Evolutionary conservation across 2,888 invertebrate genomes (phyloP).

Genomic region (Pyrgus malvae): DNA sequence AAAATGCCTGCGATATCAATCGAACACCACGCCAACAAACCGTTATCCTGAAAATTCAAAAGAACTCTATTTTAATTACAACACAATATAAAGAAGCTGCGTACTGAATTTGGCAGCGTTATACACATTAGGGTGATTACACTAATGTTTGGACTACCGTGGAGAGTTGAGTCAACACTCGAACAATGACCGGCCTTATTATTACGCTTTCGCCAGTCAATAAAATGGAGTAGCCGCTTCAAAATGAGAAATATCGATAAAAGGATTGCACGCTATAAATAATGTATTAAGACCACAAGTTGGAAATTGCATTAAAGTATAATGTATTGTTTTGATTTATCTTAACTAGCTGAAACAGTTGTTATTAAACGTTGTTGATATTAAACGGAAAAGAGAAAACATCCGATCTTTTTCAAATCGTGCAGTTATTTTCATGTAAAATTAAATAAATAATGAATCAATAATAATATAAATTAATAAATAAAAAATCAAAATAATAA

Average conservation of each 20-base stretch:
- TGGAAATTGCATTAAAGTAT: constrained; percentile 7
- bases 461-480: too few species aligned
- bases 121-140: constrained; percentile 39
- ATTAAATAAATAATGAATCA: too few species aligned
- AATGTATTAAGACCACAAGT: constrained; percentile 11
- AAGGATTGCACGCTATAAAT: constrained; percentile 23
- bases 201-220: constrained; percentile 32
- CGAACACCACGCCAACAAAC: constrained; percentile 24
- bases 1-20: constrained; percentile 27
- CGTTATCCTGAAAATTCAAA: constrained; percentile 23
- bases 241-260: constrained; percentile 24
- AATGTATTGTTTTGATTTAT: constrained; percentile 1
- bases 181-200: constrained; percentile 34
- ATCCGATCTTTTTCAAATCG: too few species aligned
- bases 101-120: constrained; percentile 21
- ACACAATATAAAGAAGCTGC: constrained; percentile 3
- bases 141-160: constrained; percentile 35
- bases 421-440: too few species aligned
- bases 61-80: neutral
- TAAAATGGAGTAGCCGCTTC: constrained; percentile 23
- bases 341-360: neutral
- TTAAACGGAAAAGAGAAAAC: too few species aligned
- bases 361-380: too few species aligned
- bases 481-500: too few species aligned
- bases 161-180: constrained; percentile 38